Base-by-base conservation (phyloP, 2,113 vertebrate species). In the Hypocryptadius cinnamomeus region DNA sequence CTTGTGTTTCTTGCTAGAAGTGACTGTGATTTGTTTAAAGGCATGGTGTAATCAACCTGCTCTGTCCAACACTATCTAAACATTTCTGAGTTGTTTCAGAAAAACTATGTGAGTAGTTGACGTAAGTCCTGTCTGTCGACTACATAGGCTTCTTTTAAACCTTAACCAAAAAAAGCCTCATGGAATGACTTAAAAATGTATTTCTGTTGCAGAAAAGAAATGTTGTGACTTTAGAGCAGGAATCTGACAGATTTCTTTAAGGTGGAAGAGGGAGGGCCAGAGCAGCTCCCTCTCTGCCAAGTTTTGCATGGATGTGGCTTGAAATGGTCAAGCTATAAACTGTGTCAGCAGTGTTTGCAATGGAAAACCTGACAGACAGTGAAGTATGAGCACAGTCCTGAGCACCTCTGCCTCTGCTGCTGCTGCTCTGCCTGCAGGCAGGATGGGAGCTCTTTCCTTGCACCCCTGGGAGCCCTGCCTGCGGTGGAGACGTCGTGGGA, bases 321-420 rank as follows among this genome's bases (percentile, higher is more conserved):
- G 68, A 95, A 92, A 93, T 27, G 33, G 91, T 93, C 82, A 87
- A 89, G 68, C 69, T 96, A 66, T 92, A 82, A 95, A 94, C 79
- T 85, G 92, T 93, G 82, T 89, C 7, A 0, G 66, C 64, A 78
- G 73, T 82, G 76, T 93, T 95, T 96, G 90, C 92, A 93, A 86
- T 94, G 95, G 93, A 96, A 96, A 95, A 82, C 61, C 77, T 96
- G 90, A 88, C 90, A 77, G 78, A 7, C 12, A 2, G 64, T 60
- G 59, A 89, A 73, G 82, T 33, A 30, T 50, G 81, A 94, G 54
- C 30, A 3, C 25, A 24, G 11, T 79, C 33, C 42, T 0, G 1
- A 85, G 85, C 64, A 33, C 63, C 81, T 85, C 91, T 51, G 79
- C 20, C 69, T 77, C 83, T 82, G 70, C 23, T 40, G 63, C 61